Percentiles rank a stretch among this genome's conserved stretches.
Evolutionary conservation across 2,888 invertebrate genomes (phyloP).

Genomic region (Trilocha varians): DNA sequence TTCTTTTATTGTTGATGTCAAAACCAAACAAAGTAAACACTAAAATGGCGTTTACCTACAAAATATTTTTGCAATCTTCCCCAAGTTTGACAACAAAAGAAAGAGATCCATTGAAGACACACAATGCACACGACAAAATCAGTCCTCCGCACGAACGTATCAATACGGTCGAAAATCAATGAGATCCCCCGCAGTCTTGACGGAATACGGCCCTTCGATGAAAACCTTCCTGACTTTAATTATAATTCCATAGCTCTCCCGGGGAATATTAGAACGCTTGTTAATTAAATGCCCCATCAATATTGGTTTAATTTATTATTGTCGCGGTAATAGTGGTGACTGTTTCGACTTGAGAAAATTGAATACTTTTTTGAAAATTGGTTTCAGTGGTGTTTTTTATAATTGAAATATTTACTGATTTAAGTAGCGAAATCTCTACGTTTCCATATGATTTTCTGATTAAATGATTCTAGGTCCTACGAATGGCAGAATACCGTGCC

Average conservation of each 20-base stretch:
- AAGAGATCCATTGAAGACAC: neutral
- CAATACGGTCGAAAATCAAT: neutral
- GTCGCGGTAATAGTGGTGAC: slow-evolving; percentile 9
- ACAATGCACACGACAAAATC: neutral
- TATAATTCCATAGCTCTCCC: slow-evolving; percentile 38
- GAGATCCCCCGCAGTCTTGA: neutral
- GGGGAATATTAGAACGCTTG: slow-evolving; percentile 24
- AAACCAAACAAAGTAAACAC: too few species aligned
- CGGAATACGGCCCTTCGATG: slow-evolving; percentile 19
- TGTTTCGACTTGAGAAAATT: slow-evolving; percentile 4
- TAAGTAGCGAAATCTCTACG: too few species aligned
- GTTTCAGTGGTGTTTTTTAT: too few species aligned
- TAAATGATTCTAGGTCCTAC: too few species aligned
- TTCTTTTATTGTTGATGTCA: too few species aligned
- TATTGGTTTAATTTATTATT: slow-evolving; percentile 23
- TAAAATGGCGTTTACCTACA: too few species aligned
- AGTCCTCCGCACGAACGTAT: neutral
- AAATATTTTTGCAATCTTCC: too few species aligned
- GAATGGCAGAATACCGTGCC: too few species aligned
- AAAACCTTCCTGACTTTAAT: slow-evolving; percentile 30
- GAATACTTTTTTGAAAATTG: neutral
- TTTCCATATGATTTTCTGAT: too few species aligned
- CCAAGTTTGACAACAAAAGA: too few species aligned
- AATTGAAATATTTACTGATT: too few species aligned
- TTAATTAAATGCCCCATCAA: slow-evolving; percentile 40